Conservation (phyloP, 2,113 vertebrate species). For the Gnathonemus echidnorhynchus region DNA sequence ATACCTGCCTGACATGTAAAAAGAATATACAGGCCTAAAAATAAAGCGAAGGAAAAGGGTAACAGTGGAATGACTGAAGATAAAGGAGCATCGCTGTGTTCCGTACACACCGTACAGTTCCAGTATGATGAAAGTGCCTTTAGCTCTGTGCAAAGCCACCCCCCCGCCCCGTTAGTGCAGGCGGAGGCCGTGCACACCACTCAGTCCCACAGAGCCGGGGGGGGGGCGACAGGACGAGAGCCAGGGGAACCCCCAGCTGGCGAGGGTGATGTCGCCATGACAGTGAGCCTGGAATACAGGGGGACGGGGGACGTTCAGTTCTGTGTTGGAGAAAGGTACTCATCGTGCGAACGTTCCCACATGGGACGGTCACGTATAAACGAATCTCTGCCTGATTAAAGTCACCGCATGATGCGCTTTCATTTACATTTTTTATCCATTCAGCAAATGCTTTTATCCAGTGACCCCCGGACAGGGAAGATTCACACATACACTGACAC, state of each 20-base stretch:
- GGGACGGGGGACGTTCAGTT: neutral
- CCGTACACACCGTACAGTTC: neutral
- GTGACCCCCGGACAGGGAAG: neutral
- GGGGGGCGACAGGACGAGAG: conserved; percentile 43
- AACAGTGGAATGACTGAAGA: neutral
- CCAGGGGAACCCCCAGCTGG: conserved; percentile 55
- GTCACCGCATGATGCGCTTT: neutral
- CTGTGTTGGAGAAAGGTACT: neutral
- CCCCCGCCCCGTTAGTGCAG: neutral
- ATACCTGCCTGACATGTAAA: neutral
- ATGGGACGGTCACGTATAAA: neutral
- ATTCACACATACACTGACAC: neutral
- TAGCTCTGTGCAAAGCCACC: neutral
- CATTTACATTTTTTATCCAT: neutral
- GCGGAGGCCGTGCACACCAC: neutral
- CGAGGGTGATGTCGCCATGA: conserved; percentile 53
- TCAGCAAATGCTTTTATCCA: neutral
- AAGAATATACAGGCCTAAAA: neutral
- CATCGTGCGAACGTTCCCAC: neutral
- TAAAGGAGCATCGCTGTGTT: neutral
- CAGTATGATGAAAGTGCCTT: neutral
- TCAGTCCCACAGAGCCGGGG: neutral
- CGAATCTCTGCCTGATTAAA: neutral
- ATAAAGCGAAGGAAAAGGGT: neutral
- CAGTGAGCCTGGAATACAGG: conserved; percentile 62